These are phyloP conservation scores for Choristoneura rosaceana DNA, from an alignment of 2,888 invertebrate species.

Conservation along the genomic window DNA sequence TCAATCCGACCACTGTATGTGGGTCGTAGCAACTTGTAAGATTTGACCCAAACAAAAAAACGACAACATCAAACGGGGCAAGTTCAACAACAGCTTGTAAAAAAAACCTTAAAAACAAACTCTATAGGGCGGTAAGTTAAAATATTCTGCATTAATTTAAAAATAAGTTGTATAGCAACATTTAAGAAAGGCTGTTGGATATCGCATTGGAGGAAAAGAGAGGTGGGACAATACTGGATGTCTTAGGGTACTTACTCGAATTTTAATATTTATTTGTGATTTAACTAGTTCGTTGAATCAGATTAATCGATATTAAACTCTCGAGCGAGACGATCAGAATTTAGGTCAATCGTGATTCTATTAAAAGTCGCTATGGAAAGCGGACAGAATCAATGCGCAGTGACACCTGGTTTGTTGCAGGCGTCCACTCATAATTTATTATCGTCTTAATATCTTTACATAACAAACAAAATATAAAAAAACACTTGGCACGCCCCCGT, in stretches of 20 bases:
- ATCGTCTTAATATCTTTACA: conserved; percentile 2
- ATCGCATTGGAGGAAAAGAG: too few species aligned
- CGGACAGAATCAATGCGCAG: conserved; percentile 4
- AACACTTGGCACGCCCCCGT: conserved; percentile 30
- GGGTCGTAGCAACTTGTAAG: too few species aligned
- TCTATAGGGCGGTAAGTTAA: too few species aligned
- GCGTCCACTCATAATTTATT: conserved; percentile 12
- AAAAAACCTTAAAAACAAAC: too few species aligned
- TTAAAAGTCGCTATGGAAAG: conserved; percentile 9
- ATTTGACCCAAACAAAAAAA: too few species aligned
- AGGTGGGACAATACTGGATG: too few species aligned
- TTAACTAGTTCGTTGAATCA: not conserved
- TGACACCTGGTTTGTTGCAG: conserved; percentile 9
- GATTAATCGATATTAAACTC: conserved; percentile 1
- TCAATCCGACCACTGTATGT: too few species aligned
- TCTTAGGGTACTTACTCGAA: not conserved
- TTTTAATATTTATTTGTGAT: not conserved
- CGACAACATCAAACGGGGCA: too few species aligned
- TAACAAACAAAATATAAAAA: conserved; percentile 16
- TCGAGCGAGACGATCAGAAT: not conserved
- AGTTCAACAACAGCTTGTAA: too few species aligned
- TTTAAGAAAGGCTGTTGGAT: too few species aligned
- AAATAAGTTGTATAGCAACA: too few species aligned
- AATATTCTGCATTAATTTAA: too few species aligned
- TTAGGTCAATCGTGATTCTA: conserved; percentile 16